A percentile compares a stretch with the other conserved stretches of the same genome.
phyloP scores from a whole-genome alignment of 2,888 invertebrate genomes.

The Frankliniella fusca region DNA sequence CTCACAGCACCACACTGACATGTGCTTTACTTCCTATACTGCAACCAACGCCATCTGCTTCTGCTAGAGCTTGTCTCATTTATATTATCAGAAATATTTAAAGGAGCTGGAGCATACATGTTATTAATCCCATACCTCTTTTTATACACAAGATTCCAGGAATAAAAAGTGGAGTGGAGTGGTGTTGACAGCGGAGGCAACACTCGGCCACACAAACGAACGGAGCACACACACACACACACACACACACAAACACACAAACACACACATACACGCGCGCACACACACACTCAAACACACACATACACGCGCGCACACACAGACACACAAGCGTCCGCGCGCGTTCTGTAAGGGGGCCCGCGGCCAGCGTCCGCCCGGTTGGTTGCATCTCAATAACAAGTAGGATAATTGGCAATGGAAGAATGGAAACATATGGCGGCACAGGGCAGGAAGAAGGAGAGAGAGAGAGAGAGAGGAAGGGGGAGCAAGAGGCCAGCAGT shows the following conservation, averaged over 20 bases:
- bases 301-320: neutral
- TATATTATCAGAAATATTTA: too few species aligned
- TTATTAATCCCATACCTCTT: too few species aligned
- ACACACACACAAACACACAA: neutral
- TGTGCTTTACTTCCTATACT: too few species aligned
- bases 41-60: too few species aligned
- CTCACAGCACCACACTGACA: too few species aligned
- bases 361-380: neutral
- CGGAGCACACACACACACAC: neutral
- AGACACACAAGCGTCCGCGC: neutral
- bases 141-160: too few species aligned
- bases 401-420: constrained; percentile 14
- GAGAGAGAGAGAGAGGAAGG: neutral
- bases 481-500: neutral
- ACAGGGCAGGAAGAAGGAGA: neutral
- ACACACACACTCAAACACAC: neutral
- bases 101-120: too few species aligned
- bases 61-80: too few species aligned
- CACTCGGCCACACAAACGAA: neutral
- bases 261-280: neutral
- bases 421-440: constrained; percentile 11
- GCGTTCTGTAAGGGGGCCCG: neutral
- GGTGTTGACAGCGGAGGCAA: too few species aligned
- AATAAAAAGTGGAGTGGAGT: too few species aligned
- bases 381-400: constrained; percentile 24